phyloP scores from a whole-genome alignment of 2,888 invertebrate genomes.

The Ectemnius cavifrons region DNA sequence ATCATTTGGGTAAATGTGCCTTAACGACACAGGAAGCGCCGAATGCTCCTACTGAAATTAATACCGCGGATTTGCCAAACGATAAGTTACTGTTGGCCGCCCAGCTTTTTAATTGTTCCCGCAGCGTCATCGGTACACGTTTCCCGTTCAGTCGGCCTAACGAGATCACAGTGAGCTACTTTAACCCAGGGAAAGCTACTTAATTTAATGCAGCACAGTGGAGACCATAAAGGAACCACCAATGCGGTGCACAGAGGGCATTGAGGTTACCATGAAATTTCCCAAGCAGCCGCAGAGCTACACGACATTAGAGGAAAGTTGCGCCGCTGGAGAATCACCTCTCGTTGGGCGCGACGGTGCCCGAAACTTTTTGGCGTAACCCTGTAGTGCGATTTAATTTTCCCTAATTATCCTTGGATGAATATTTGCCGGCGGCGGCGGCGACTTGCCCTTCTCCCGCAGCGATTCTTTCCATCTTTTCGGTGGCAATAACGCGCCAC shows the following conservation, averaged over 20 bases:
- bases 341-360: conserved; percentile 14
- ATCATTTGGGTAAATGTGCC: conserved; percentile 22
- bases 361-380: conserved; percentile 46
- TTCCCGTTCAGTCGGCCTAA: background rate
- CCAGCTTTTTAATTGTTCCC: conserved; percentile 43
- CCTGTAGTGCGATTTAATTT: conserved; percentile 54
- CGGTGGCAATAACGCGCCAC: conserved; percentile 48
- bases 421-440: conserved; percentile 32
- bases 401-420: conserved; percentile 38
- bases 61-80: conserved; percentile 55
- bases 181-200: conserved; percentile 3
- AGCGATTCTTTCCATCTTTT: conserved; percentile 52
- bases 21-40: conserved; percentile 32
- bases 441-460: conserved; percentile 38
- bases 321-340: conserved; percentile 30
- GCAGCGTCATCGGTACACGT: conserved; percentile 19
- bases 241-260: background rate
- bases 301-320: background rate
- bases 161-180: background rate
- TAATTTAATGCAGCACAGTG: background rate
- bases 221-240: too few species aligned
- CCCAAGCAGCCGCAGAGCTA: background rate
- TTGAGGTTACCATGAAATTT: background rate
- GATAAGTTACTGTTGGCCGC: conserved; percentile 56
- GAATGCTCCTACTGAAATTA: conserved; percentile 64